Evolutionary conservation across 2,797 vertebrate species (phyloP).

Genomic region (Siniperca obscura): DNA sequence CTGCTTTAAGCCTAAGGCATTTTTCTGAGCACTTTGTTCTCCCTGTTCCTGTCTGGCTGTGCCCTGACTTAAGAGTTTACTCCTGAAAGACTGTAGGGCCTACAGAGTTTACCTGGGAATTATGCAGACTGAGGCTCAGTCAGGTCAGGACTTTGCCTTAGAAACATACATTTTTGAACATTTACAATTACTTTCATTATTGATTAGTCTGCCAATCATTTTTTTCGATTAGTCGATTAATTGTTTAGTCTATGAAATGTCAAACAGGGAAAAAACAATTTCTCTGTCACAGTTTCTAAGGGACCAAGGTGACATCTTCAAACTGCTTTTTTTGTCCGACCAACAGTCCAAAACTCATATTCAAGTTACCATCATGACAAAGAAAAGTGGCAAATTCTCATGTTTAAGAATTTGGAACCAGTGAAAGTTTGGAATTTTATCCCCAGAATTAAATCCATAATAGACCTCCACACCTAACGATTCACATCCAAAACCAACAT

Average conservation of each 20-base stretch:
- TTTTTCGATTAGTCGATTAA: neutral
- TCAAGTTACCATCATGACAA: neutral
- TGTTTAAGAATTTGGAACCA: neutral
- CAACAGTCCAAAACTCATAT: neutral
- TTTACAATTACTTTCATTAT: constrained; percentile 15
- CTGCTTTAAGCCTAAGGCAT: constrained; percentile 63
- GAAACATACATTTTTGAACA: neutral
- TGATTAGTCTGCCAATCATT: neutral
- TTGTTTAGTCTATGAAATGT: no score
- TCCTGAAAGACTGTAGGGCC: constrained; percentile 30
- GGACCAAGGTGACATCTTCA: neutral
- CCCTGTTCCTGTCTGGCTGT: constrained; percentile 55
- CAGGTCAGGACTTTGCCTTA: constrained; percentile 4
- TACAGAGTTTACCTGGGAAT: constrained; percentile 31
- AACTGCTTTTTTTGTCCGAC: neutral
- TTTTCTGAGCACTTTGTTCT: constrained; percentile 76
- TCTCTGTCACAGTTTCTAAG: neutral
- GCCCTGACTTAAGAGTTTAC: constrained; percentile 61
- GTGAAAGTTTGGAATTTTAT: neutral
- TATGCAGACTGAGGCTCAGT: constrained; percentile 18
- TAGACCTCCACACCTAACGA: neutral
- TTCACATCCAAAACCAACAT: neutral
- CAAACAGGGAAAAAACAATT: neutral
- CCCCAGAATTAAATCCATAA: neutral
- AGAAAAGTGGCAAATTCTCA: neutral